Evolutionary conservation across 1,140 invertebrate genomes (phyloP), one percentile per base, ranked within the genome.

Genomic region (Drosophila neocordata): DNA sequence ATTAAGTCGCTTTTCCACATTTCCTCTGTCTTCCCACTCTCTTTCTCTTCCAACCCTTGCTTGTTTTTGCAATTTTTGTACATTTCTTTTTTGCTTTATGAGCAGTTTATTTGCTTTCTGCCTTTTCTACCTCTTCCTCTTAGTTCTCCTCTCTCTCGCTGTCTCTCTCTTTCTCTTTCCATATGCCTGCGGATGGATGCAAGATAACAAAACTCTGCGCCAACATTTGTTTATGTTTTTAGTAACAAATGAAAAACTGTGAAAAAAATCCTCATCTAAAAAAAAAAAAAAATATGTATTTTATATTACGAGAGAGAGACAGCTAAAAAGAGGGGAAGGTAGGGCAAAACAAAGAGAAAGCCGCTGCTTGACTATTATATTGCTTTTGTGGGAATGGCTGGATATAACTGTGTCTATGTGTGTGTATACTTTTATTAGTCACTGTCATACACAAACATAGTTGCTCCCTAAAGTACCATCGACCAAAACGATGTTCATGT

Each of bases 181-280:
- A 63, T 59, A 58, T 73, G 68, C 76, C 76, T 24, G 52, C 48
- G 73, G 69, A 67, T 61, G 51, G 58, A 72, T 68, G 52, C 71
- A 48, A 75, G 71, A 74, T 74, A 74, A 69, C 70, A 56, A 37
- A 76, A 81, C 62, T 72, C 60, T 62, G 65, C 69, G 59, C 72
- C 73, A 59, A 70, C 73, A 75, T 70, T 72, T 75, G 63, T 75
- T 83, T 79, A 67, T 87, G 58, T 67, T 77, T 77, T 72, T 73
- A 78, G 79, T 78, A 88, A 88, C 82, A 87, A 87, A 88, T 87
- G 83, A 87, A 87, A 61, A 85, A 85, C 83, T 81, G 77, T 78
- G 78, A 65, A 82, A 82, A 81, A 83, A 69, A 73, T 76, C 55
- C 59, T 60, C 27, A 31, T 31, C 27, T 31, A 7, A 31, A 31